Base-by-base conservation (phyloP, 2,113 vertebrate genomes). In the Emydocephalus ijimae region DNA sequence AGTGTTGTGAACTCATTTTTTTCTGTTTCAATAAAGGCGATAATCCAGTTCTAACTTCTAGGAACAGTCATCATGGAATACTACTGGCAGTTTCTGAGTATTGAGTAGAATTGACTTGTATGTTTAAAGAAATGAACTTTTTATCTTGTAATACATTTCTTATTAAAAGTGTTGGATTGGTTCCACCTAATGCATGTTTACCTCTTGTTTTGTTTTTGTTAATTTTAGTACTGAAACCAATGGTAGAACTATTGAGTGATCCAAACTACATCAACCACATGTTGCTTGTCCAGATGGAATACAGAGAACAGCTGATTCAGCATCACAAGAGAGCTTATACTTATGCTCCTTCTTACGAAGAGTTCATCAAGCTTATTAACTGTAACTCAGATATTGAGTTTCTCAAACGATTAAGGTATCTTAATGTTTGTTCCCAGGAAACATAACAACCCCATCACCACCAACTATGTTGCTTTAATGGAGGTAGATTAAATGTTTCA, bases 361-460 rank as follows among this genome's bases (percentile, higher is more conserved):
- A 99, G 95, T 99, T 99, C 97, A 98, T 99, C 98, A 99, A 99
- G 95, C 98, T 99, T 91, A 99, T 99, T 97, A 99, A 98, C 96
- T 98, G 98, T 97, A 99, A 98, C 95, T 97, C 98, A 0, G 99
- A 99, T 95, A 96, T 99, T 88, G 98, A 99, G 94, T 99, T 99
- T 97, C 98, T 99, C 97, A 99, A 99, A 97, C 99, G 99, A 94
- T 98, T 99, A 98, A 99, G 99, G 99, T 98, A 98, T 93, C 94
- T 94, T 90, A 43, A 85, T 55, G 2, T 96, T 96, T 85, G 21
- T 20, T 92, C 94, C 15, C 81, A 94, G 88, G 88, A 90, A 55
- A 48, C 92, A 92, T 54, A 93, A 74, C 91, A 64, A n/a, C 11
- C 1, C 61, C 21, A 6, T 21, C 50, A 12, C 14, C 57, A 9